Conservation (phyloP, 2,797 vertebrate species). For the Brotula barbata region DNA sequence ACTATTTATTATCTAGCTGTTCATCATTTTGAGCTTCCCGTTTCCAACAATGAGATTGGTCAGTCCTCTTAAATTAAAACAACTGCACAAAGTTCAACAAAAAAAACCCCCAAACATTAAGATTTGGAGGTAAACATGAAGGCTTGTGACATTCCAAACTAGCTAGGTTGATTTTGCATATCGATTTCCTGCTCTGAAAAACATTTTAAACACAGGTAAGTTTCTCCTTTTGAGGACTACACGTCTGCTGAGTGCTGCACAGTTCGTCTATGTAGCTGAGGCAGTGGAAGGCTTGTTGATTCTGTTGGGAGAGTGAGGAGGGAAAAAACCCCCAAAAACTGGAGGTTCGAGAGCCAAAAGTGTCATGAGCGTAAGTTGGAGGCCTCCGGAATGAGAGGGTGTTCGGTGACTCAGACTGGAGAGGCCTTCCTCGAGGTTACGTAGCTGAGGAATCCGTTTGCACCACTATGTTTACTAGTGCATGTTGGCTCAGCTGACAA, state of each 20-base stretch:
- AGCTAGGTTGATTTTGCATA: slow-evolving; percentile 22
- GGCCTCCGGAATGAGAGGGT: slow-evolving; percentile 27
- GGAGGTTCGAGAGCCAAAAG: slow-evolving; percentile 29
- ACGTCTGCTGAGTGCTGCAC: slow-evolving; percentile 21
- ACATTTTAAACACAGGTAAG: slow-evolving; percentile 36
- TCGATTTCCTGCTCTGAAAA: slow-evolving; percentile 3
- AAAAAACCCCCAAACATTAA: background rate
- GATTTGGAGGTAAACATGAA: background rate
- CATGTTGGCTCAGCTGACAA: slow-evolving; percentile 44
- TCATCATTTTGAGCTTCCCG: slow-evolving; percentile 6
- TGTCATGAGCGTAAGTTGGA: slow-evolving; percentile 34
- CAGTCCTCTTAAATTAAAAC: slow-evolving; percentile 3
- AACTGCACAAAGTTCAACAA: background rate
- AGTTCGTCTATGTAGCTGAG: slow-evolving; percentile 27
- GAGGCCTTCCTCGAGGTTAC: slow-evolving; percentile 50
- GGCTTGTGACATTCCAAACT: background rate
- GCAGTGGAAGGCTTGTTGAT: slow-evolving; percentile 20
- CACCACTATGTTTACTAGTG: slow-evolving; percentile 47
- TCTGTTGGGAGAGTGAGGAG: background rate
- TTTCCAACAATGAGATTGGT: background rate
- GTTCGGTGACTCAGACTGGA: slow-evolving; percentile 37
- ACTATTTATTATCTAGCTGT: background rate
- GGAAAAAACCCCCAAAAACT: background rate
- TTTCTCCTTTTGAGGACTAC: slow-evolving; percentile 7
- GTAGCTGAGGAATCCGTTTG: slow-evolving; percentile 51